Evolutionary conservation across 2,888 invertebrate species (phyloP).

Genomic region (Aethes cnicana): DNA sequence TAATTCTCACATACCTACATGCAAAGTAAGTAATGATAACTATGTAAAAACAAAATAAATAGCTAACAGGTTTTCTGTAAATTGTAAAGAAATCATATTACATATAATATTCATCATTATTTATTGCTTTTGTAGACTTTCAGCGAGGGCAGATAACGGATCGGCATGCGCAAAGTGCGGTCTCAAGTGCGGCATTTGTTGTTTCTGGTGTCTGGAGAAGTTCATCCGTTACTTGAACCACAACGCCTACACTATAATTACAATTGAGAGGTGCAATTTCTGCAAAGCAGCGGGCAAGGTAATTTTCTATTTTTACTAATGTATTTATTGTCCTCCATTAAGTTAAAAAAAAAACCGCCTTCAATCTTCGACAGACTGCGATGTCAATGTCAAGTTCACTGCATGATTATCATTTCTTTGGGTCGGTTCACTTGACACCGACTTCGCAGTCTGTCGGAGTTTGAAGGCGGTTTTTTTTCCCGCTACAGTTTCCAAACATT

Average conservation of each 20-base stretch:
- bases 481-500: no score
- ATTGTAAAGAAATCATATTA: no score
- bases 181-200: conserved; percentile 92
- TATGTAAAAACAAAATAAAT: no score
- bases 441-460: no score
- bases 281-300: conserved; percentile 95
- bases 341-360: no score
- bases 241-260: conserved; percentile 96
- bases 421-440: no score
- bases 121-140: conserved; percentile 77
- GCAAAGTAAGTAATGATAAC: conserved; percentile 86
- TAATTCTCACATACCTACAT: conserved; percentile 94
- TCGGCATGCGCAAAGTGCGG: conserved; percentile 89
- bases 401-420: no score
- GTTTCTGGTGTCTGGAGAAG: conserved; percentile 94
- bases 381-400: no score
- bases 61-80: no score
- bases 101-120: background rate
- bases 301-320: background rate
- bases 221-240: conserved; percentile 96
- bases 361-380: no score
- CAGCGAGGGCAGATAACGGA: conserved; percentile 86
- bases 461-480: no score
- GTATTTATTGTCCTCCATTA: background rate
- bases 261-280: conserved; percentile 94